Evolutionary conservation across 1,140 invertebrate species (phyloP), one percentile per base, ranked within the genome.

Genomic region (Ostrea denselamellosa): DNA sequence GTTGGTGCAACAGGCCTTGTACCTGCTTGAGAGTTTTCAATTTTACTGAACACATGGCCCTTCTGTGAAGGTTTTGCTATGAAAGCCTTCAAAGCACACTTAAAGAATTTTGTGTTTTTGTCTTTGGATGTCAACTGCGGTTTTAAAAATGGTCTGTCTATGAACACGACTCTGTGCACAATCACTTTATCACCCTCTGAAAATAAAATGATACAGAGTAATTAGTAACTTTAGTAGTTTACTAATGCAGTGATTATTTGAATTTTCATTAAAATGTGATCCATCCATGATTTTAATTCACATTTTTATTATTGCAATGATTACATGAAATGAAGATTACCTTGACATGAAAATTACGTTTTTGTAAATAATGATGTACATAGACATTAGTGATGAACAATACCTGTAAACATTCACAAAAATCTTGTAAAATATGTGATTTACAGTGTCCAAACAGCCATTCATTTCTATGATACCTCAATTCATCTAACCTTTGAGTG

Each of bases 111-210:
- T 2, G 88, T 89, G 62, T 92, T 91, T 83, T 88, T 90, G 9
- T 91, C 88, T 85, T 90, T 85, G 10, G 68, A 83, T 12, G 86
- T 89, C 14, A 92, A 22, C 17, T 89, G 84, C 28, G 87, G 85
- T n/a, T 85, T n/a, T 34, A 86, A 28, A 65, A 92, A 87, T 14
- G 91, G 89, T 56, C 90, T 90, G 65, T 92, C 91, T 81, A 92
- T 88, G 68, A 87, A 91, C 8, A 92, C 89, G 12, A 90, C 88
- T 68, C 85, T 87, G 28, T 90, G 89, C 51, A 85, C 56, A 10
- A 88, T 62, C 19, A 85, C 89, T 25, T 85, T 89, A 8, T 87
- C 90, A 14, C 87, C 87, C 19, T 89, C 88, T 90, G 77, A 28
- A 90, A 89, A 28, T n/a, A n/a, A 19, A 12, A 85, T 58, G 17